These are phyloP conservation scores for Catharus bicknelli DNA, from an alignment of 2,113 vertebrate species.

Conservation along the genomic window DNA sequence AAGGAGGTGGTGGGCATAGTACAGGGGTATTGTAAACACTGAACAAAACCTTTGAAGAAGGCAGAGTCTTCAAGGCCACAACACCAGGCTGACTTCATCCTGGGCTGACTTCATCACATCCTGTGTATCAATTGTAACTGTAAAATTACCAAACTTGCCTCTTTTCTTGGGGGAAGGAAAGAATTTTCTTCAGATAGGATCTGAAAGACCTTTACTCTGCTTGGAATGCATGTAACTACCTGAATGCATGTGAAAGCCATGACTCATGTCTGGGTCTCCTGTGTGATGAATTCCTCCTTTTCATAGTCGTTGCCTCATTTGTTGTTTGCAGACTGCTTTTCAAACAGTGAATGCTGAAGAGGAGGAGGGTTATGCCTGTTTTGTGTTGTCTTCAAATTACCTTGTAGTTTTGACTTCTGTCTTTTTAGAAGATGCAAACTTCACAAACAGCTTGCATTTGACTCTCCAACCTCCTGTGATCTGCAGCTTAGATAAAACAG, in stretches of 20 bases:
- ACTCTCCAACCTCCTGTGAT: neutral
- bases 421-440: neutral
- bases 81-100: neutral
- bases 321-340: neutral
- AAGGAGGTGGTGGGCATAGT: neutral
- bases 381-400: constrained; percentile 3
- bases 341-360: neutral
- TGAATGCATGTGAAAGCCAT: neutral
- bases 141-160: neutral
- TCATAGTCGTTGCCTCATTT: neutral
- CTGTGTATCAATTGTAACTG: neutral
- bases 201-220: neutral
- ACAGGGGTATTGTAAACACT: neutral
- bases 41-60: neutral
- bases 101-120: neutral
- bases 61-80: neutral
- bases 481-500: neutral
- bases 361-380: neutral
- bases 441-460: neutral
- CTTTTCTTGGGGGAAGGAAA: neutral
- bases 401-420: constrained; percentile 19
- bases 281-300: neutral
- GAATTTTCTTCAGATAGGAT: neutral
- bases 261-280: neutral
- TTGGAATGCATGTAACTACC: constrained; percentile 3